A percentile compares a stretch with the other conserved stretches of the same genome.
phyloP scores from a whole-genome alignment of 2,888 invertebrate species.

The Loripinus fragilis region DNA sequence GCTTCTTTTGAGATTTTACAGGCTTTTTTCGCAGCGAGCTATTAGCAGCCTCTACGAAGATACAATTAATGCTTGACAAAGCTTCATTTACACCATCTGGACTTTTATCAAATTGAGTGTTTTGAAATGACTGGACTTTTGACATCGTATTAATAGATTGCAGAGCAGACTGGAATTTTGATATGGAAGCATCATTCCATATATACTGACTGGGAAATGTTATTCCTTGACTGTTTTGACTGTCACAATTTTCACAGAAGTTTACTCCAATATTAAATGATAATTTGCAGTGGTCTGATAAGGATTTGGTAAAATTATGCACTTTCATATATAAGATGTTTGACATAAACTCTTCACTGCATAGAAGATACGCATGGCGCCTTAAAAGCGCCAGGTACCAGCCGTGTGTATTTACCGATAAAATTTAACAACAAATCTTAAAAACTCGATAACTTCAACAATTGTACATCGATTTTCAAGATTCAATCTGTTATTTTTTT shows the following conservation, averaged over 20 bases:
- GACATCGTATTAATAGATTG: neutral
- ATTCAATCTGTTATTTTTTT: too few species aligned
- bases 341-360: neutral
- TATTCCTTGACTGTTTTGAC: neutral
- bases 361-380: neutral
- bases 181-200: neutral
- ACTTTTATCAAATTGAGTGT: neutral
- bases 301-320: neutral
- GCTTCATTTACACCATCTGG: neutral
- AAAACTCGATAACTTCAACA: too few species aligned
- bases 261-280: neutral
- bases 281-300: conserved; percentile 8
- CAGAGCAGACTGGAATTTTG: conserved; percentile 7
- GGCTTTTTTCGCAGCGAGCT: neutral
- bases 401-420: too few species aligned
- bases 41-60: neutral
- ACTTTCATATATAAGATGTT: conserved; percentile 4
- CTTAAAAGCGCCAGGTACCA: too few species aligned
- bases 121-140: neutral
- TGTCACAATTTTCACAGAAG: neutral
- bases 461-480: too few species aligned
- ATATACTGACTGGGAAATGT: neutral
- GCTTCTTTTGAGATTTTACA: neutral
- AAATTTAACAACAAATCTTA: too few species aligned
- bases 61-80: neutral